Percentiles rank a stretch among this genome's conserved stretches.
Evolutionary conservation across 2,888 invertebrate species (phyloP).

Genomic region (Caenorhabditis virilis): DNA sequence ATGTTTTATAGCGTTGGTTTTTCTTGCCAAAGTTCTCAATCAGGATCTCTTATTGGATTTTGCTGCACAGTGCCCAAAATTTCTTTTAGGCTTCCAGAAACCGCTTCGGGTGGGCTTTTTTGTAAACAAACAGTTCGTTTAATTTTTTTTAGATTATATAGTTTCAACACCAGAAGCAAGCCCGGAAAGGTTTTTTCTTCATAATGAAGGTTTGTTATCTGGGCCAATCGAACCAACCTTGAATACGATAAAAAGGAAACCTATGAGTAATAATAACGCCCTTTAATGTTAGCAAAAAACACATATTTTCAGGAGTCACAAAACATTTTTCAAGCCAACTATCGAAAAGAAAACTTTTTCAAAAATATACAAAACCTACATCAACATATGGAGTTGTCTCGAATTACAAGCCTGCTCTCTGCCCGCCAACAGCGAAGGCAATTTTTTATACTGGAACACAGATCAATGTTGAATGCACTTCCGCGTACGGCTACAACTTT

Average conservation of each 20-base stretch:
- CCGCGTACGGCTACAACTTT: conserved; percentile 34
- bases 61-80: conserved; percentile 44
- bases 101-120: no score
- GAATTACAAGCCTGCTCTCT: conserved; percentile 34
- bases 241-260: no score
- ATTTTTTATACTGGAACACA: conserved; percentile 46
- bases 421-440: conserved; percentile 29
- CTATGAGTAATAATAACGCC: no score
- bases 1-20: conserved; percentile 39
- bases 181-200: conserved; percentile 10
- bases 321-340: no score
- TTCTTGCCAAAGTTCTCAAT: conserved; percentile 39
- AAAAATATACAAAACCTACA: conserved; percentile 35
- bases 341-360: no score
- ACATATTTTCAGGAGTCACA: no score
- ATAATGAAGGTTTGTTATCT: no score
- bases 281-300: no score
- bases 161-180: not conserved
- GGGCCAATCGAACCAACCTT: no score
- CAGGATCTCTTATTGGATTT: conserved; percentile 41
- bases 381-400: conserved; percentile 33
- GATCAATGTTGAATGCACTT: conserved; percentile 44
- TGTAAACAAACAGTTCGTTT: no score
- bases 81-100: conserved; percentile 6
- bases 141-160: no score